Conservation (phyloP, 2,888 invertebrate species). For the Napeogenes sylphis region DNA sequence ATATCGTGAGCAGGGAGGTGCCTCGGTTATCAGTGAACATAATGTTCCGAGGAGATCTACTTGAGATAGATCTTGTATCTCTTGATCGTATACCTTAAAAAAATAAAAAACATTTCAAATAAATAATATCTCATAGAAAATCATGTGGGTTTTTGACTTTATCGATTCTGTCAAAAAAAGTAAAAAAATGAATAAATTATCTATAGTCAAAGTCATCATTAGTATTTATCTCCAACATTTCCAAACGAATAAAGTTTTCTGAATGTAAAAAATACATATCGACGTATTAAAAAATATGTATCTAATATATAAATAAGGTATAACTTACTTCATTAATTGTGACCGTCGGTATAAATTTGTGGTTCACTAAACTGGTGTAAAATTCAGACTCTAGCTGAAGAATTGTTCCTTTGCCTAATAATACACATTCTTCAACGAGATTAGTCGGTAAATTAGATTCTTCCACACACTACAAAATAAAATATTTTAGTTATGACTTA, state of each 20-base stretch:
- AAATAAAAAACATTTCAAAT: conserved; percentile 13
- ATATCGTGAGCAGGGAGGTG: conserved; percentile 43
- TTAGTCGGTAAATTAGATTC: conserved; percentile 37
- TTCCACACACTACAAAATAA: conserved; percentile 55
- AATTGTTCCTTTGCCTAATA: conserved; percentile 51
- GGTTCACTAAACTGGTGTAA: conserved; percentile 56
- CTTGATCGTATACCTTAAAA: conserved; percentile 54
- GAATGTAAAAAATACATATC: too few relatives aligned
- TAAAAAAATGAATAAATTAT: too few relatives aligned
- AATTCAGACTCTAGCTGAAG: conserved; percentile 72
- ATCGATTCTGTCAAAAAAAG: too few relatives aligned
- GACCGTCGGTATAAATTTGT: conserved; percentile 74
- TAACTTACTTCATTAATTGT: conserved; percentile 66
- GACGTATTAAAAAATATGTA: too few relatives aligned
- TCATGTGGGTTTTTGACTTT: too few relatives aligned
- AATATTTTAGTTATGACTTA: too few relatives aligned
- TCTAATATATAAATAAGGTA: neutral
- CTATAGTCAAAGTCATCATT: too few relatives aligned
- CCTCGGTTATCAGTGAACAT: conserved; percentile 44
- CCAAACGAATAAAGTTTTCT: too few relatives aligned
- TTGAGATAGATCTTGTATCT: conserved; percentile 48
- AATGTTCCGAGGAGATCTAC: conserved; percentile 49
- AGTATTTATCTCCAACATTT: too few relatives aligned
- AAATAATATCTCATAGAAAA: too few relatives aligned
- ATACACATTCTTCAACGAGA: conserved; percentile 44